Conservation (phyloP, 2,888 invertebrate species). For the Zaprionus bogoriensis region DNA sequence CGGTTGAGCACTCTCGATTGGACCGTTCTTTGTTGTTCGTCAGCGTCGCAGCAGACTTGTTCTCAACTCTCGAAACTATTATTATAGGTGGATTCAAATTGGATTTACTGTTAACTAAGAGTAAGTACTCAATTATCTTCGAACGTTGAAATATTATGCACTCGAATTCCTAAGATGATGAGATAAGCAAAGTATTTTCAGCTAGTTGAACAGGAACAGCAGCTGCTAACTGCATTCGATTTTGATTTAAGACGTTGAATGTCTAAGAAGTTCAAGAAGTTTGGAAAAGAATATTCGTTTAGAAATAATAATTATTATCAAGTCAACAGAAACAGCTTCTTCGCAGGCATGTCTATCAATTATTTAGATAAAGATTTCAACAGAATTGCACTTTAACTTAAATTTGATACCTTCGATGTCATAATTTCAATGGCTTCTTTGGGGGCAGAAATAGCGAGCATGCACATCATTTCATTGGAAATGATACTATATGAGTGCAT, state of each 20-base stretch:
- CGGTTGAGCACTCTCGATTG: slow-evolving; percentile 17
- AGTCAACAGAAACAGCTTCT: too few species aligned
- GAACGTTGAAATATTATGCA: neutral
- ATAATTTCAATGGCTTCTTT: neutral
- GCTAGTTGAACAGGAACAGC: neutral
- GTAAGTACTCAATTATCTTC: slow-evolving; percentile 17
- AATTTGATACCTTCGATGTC: neutral
- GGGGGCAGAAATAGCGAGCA: neutral
- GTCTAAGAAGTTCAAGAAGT: too few species aligned
- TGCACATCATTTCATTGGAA: slow-evolving; percentile 1
- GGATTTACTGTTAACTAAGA: slow-evolving; percentile 14
- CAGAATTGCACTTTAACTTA: too few species aligned
- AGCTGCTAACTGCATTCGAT: neutral
- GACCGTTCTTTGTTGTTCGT: slow-evolving; percentile 14
- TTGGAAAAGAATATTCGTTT: neutral
- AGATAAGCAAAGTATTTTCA: neutral
- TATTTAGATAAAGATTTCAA: too few species aligned
- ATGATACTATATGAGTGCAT: slow-evolving; percentile 2
- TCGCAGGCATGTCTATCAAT: too few species aligned
- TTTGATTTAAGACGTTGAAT: neutral
- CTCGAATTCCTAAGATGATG: neutral
- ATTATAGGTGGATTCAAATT: slow-evolving; percentile 23
- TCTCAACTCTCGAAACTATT: slow-evolving; percentile 1
- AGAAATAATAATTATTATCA: too few species aligned
- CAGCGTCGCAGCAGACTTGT: neutral